phyloP scores from a whole-genome alignment of 2,113 vertebrate genomes.

The Rissa tridactyla region DNA sequence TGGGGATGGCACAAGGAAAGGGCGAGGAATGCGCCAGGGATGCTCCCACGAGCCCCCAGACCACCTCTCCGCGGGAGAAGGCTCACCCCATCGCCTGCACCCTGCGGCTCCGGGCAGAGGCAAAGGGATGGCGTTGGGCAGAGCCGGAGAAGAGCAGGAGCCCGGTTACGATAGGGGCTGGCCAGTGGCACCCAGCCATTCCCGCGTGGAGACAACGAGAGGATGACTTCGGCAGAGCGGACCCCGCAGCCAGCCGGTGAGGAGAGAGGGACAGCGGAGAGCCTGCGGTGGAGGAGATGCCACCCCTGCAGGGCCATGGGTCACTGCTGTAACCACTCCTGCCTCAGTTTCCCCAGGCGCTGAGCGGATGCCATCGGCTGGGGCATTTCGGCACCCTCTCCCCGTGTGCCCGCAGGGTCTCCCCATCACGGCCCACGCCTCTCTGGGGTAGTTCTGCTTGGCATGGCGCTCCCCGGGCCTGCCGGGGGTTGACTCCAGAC shows the following conservation, averaged over 20 bases:
- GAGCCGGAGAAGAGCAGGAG: neutral
- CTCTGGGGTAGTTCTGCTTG: neutral
- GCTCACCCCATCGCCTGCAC: neutral
- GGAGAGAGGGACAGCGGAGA: neutral
- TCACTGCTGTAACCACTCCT: accelerated
- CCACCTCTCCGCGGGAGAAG: neutral
- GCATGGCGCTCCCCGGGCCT: accelerated
- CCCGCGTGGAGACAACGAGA: accelerated
- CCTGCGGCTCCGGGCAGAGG: neutral
- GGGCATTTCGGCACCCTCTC: accelerated
- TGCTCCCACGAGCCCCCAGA: neutral
- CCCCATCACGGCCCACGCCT: accelerated
- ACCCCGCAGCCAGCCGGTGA: neutral
- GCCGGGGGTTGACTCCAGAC: neutral
- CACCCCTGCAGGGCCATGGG: accelerated
- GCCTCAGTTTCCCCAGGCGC: neutral
- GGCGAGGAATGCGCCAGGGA: neutral
- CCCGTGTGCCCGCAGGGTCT: accelerated
- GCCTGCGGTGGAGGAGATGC: accelerated
- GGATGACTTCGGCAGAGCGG: neutral
- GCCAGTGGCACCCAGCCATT: accelerated
- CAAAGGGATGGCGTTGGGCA: neutral
- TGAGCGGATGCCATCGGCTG: accelerated
- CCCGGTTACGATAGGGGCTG: neutral
- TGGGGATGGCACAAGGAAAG: neutral